Evolutionary conservation across 2,797 vertebrate species (phyloP).

Genomic region (Orestias chungarensis): DNA sequence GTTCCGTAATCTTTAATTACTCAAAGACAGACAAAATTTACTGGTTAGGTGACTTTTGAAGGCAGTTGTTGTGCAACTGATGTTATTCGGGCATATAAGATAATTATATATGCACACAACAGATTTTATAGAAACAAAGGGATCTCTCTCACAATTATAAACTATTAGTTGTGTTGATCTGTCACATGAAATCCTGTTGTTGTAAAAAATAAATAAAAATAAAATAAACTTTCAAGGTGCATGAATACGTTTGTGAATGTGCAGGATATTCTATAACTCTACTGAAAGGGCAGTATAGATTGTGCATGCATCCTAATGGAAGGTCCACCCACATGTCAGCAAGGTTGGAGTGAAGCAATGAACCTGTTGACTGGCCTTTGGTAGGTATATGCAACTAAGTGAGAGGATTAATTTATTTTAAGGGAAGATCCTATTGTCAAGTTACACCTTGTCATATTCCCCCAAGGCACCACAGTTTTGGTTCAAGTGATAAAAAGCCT

Average conservation of each 20-base stretch:
- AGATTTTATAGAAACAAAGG: not conserved
- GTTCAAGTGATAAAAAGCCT: slow-evolving; percentile 58
- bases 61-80: not conserved
- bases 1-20: not conserved
- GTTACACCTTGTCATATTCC: slow-evolving; percentile 22
- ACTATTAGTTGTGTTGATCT: not conserved
- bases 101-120: not conserved
- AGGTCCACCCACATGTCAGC: not conserved
- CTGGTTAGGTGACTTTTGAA: not conserved
- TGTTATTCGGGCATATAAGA: not conserved
- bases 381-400: slow-evolving; percentile 15
- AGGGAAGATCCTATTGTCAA: slow-evolving; percentile 4
- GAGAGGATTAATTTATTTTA: not conserved
- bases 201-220: not conserved
- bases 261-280: not conserved
- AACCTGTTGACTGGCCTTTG: slow-evolving; percentile 13
- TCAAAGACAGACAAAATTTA: not conserved
- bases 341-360: slow-evolving; percentile 8
- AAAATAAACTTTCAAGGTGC: not conserved
- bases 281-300: not conserved
- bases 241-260: not conserved
- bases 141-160: not conserved
- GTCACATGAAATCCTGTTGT: not conserved
- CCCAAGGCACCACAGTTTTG: slow-evolving; percentile 23
- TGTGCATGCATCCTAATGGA: slow-evolving; percentile 1